Base-by-base conservation (phyloP, 2,797 vertebrate species). In the Hippoglossus hippoglossus region DNA sequence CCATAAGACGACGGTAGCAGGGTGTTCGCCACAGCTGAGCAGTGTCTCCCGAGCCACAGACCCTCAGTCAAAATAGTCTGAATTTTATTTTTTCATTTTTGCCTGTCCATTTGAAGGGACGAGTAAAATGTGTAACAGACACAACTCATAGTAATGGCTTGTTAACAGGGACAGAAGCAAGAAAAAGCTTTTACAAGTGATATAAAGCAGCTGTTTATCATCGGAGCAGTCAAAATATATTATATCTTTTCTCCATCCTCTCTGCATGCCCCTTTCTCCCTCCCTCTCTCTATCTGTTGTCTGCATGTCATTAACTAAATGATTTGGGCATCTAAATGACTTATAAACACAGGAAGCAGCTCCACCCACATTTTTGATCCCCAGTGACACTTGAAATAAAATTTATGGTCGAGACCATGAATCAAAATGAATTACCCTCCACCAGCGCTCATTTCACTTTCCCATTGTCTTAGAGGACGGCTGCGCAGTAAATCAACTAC, bases 141-240 rank as follows among this genome's bases (percentile, higher is more conserved):
- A 94, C 93, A 95, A 94, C 86, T 96, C 94, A 94, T 90, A 90
- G 92, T 95, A 95, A 96, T 95, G 92, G 93, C 90, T 94, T 96
- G 94, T 95, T 96, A 96, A 96, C 95, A 95, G 93, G 51, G 49
- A 93, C 84, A 89, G 90, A 94, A 95, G 92, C 93, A 95, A 95
- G 94, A 93, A 93, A 86, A 95, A 92, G 92, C 94, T 96, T 96
- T 95, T 94, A 95, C 93, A 93, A 93, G 94, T 93, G 90, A 94
- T 94, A 95, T 94, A 94, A 96, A 95, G 89, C 94, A 95, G 94
- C 93, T 95, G 94, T 94, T 96, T 95, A 79, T 92, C 89, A 91
- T 92, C 93, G 93, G 90, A 91, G 91, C 84, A 86, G 86, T 92
- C 91, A 92, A 92, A 92, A 93, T 95, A 95, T 95, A 95, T 96